A percentile compares a stretch with the other conserved stretches of the same genome.
Conservation (phyloP, 2,888 invertebrate genomes). For the Chydorus sphaericus region DNA sequence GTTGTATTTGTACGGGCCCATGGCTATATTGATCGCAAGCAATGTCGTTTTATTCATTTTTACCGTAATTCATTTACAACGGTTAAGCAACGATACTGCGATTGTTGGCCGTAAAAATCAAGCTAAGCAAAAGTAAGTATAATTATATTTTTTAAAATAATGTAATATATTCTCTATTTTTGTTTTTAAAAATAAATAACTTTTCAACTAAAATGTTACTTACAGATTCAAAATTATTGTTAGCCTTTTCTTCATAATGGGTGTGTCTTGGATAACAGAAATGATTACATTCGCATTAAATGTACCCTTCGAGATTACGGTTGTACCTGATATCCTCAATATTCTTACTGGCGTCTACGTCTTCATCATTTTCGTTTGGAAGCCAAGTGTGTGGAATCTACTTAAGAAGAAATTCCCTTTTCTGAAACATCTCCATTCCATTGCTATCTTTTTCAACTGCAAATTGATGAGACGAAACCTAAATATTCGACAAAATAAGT, state of each 20-base stretch:
- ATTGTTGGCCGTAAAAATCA: neutral
- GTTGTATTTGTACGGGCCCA: slow-evolving; percentile 28
- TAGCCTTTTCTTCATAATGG: slow-evolving; percentile 21
- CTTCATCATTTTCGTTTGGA: slow-evolving; percentile 26
- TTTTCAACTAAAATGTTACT: too few species aligned
- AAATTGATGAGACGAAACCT: too few species aligned
- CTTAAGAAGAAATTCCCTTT: too few species aligned
- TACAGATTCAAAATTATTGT: slow-evolving; percentile 20
- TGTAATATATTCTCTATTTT: too few species aligned
- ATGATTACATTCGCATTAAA: slow-evolving; percentile 20
- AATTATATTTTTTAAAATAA: neutral
- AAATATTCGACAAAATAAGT: too few species aligned
- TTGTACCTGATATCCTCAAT: slow-evolving; percentile 19
- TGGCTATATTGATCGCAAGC: slow-evolving; percentile 21
- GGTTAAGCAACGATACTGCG: neutral
- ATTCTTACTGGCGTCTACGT: slow-evolving; percentile 22
- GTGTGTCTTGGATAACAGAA: slow-evolving; percentile 21
- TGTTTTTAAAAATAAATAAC: too few species aligned
- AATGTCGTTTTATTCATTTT: slow-evolving; percentile 23
- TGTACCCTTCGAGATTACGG: slow-evolving; percentile 18
- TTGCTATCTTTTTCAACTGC: too few species aligned
- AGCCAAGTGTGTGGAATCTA: slow-evolving; percentile 21
- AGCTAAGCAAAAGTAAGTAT: neutral
- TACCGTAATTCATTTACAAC: neutral
- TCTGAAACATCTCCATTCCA: too few species aligned